Base-by-base conservation (phyloP, 2,888 invertebrate genomes). In the Synergus itoensis region DNA sequence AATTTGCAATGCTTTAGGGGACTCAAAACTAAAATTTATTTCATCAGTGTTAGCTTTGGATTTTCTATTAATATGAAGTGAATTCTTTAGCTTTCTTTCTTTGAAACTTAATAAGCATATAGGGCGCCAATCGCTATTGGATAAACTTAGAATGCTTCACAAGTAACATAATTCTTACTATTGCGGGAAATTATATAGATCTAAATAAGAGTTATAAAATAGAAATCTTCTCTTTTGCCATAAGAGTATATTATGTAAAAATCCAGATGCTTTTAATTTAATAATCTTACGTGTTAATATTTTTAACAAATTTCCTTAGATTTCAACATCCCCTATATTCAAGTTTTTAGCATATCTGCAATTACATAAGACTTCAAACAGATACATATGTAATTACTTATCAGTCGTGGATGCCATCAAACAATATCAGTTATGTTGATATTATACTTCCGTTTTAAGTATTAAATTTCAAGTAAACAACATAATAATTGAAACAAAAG, bases 91-190 rank as follows among this genome's bases (percentile, higher is more conserved):
- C 21, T 12, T 53, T 53, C 3, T 16, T 73, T 36, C 48, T 28
- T 48, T 48, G n/a, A 48, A 73, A 73, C 48, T 69, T 16, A 69
- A 69, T 73, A 73, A 73, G 53, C n/a, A 53, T 73, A 16, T 53
- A 36, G 73, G 48, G 73, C 73, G 48, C 36, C 11, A n/a, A 53
- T 45, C 28, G n/a, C n/a, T 53, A 73, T 73, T 73, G 73, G 73
- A 73, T 73, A n/a, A 73, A 73, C 73, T 73, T 73, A 12, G 36
- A 48, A 53, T 36, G 73, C 73, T 73, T 73, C 69, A 48, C 41
- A 64, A 64, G 69, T 28, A 69, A 48, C 16, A 48, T 48, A 14
- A 16, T 48, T 69, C 48, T 53, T 73, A 73, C 36, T 36, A 73
- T 53, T 73, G 1, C 73, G n/a, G 73, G 36, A 73, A 73, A 28